A percentile compares a stretch with the other conserved stretches of the same genome.
These are phyloP conservation scores for Boleophthalmus pectinirostris DNA, from an alignment of 2,113 vertebrate species.

Conservation along the genomic window DNA sequence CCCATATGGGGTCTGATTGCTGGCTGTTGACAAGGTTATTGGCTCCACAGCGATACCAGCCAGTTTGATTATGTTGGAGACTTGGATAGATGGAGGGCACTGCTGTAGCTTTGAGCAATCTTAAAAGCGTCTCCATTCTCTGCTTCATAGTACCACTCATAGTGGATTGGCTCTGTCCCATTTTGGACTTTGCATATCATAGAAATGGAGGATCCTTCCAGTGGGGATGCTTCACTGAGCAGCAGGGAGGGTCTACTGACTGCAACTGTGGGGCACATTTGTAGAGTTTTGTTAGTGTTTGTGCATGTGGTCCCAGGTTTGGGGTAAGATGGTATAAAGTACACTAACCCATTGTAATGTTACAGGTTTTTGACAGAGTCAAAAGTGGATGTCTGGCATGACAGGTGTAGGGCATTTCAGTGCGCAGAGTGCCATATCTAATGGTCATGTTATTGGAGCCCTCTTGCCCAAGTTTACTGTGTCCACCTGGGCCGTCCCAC, in stretches of 20 bases:
- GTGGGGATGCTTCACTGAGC: conserved; percentile 71
- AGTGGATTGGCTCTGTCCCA: conserved; percentile 82
- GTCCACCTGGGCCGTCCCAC: conserved; percentile 77
- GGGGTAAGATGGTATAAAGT: background rate
- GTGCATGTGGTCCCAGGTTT: background rate
- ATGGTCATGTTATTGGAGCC: conserved; percentile 77
- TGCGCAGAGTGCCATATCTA: conserved; percentile 61
- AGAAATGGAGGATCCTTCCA: conserved; percentile 75
- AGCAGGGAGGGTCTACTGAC: conserved; percentile 83
- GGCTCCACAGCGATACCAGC: conserved; percentile 85
- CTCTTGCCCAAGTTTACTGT: conserved; percentile 57
- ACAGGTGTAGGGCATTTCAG: conserved; percentile 82
- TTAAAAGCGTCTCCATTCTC: conserved; percentile 42
- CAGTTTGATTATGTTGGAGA: conserved; percentile 79
- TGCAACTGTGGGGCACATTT: conserved; percentile 73
- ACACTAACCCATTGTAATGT: conserved; percentile 80
- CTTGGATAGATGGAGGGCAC: conserved; percentile 69
- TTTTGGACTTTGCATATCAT: conserved; percentile 81
- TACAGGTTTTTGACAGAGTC: conserved; percentile 68
- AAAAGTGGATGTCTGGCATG: conserved; percentile 80
- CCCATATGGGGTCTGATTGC: conserved; percentile 79
- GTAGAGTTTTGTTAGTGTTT: conserved; percentile 3
- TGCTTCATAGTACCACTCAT: conserved; percentile 79
- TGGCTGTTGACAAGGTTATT: conserved; percentile 81
- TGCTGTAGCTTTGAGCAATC: conserved; percentile 58